Conservation (phyloP, 2,113 vertebrate species). For the Octodon degus region DNA sequence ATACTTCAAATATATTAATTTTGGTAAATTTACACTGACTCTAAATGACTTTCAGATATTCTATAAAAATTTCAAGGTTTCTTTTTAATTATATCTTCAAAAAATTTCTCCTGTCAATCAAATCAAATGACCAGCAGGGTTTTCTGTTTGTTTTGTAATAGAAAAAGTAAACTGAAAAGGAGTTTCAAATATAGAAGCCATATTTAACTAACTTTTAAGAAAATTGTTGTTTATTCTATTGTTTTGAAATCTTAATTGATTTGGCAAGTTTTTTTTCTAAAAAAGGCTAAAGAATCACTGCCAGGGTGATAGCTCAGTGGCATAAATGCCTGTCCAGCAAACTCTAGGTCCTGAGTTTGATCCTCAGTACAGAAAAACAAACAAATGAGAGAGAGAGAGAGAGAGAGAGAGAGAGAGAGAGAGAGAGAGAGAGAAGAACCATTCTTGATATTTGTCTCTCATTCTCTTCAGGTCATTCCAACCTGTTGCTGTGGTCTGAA, state of each 20-base stretch:
- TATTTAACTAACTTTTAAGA: constrained; percentile 31
- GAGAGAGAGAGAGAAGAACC: background rate
- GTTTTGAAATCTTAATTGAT: background rate
- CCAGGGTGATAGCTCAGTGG: no score
- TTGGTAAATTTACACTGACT: background rate
- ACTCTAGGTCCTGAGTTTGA: no score
- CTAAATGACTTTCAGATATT: constrained; percentile 32
- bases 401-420: no score
- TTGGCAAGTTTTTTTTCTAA: background rate
- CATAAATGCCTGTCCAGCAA: no score
- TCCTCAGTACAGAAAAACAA: no score
- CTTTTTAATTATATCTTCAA: constrained; percentile 40
- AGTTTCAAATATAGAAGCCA: background rate
- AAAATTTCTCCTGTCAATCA: background rate
- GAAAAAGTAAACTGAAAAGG: constrained; percentile 4
- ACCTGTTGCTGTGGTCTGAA: background rate
- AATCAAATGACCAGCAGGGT: background rate
- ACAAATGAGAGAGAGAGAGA: no score
- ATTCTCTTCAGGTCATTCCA: background rate
- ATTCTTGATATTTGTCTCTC: background rate
- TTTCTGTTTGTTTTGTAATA: background rate
- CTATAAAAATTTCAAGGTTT: background rate
- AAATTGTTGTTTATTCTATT: background rate
- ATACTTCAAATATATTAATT: background rate
- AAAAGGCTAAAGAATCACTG: background rate